Base-by-base conservation (phyloP, 2,113 vertebrate species). In the Hemichromis elongatus region DNA sequence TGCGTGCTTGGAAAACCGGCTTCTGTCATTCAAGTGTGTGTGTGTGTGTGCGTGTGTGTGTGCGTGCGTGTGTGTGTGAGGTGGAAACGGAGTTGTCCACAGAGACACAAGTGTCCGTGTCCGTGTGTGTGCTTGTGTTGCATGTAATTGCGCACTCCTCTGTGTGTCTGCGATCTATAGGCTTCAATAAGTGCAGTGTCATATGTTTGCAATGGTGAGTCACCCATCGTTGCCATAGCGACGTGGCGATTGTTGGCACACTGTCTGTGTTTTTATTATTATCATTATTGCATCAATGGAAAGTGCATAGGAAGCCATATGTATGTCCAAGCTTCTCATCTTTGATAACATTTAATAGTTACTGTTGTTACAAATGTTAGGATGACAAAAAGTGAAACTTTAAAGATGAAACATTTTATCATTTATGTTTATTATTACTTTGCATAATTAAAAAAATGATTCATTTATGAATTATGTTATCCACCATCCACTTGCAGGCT, bases 171-270 rank as follows among this genome's bases (percentile, higher is more conserved):
- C 35, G 16, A 37, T 87, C 82, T 75, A 55, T 82, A 79, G 26
- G 42, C 26, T 89, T 78, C 26, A 35, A 1, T 80, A 91, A 87
- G 85, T 90, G 92, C 91, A 78, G 9, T 78, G 88, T 91, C 90
- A 84, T 85, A 59, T 75, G 68, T 87, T 81, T 28, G 11, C 66
- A 8, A 12, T 2, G 68, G 81, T 93, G 92, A 94, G 73, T 94
- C 92, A 91, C 11, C 61, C 28, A 1, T 16, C 5, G 91, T 92
- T 93, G 87, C 90, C 90, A 87, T 33, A 40, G 90, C 1, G 73
- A 94, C 82, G 7, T 52, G 21, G 54, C 55, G 37, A 55, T 66
- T 87, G 83, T 81, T 86, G 73, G 77, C 53, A 35, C 82, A 61
- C 40, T 61, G 82, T 61, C 73, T 83, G 82, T 61, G 10, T 77